A percentile compares a stretch with the other conserved stretches of the same genome.
These are phyloP conservation scores for Campoplex nolae DNA, from an alignment of 2,888 invertebrate genomes.

Conservation along the genomic window DNA sequence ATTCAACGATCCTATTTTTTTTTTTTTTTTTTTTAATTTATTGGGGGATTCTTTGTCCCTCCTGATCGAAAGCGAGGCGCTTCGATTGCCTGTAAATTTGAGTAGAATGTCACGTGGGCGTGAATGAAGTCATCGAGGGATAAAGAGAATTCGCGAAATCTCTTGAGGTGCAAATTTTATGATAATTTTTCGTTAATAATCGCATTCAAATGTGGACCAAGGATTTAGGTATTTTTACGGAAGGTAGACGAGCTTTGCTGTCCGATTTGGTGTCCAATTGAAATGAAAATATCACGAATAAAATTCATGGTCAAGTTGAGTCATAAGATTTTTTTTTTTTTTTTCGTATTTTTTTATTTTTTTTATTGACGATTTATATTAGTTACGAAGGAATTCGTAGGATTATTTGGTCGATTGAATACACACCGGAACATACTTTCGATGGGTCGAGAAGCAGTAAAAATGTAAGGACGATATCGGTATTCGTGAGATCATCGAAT, in stretches of 20 bases:
- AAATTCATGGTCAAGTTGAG: slow-evolving; percentile 28
- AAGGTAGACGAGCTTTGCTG: slow-evolving; percentile 17
- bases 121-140: slow-evolving; percentile 18
- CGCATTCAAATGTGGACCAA: slow-evolving; percentile 45
- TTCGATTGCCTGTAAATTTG: neutral
- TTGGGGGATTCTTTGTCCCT: neutral
- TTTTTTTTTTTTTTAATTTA: neutral
- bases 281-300: neutral
- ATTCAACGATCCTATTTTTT: neutral
- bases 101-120: slow-evolving; percentile 15
- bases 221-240: slow-evolving; percentile 24
- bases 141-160: slow-evolving; percentile 18
- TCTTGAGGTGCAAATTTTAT: slow-evolving; percentile 22
- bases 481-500: neutral
- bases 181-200: slow-evolving; percentile 23
- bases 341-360: neutral
- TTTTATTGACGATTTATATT: slow-evolving; percentile 19
- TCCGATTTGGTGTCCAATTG: neutral
- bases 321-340: slow-evolving; percentile 15
- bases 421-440: neutral
- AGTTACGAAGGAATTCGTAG: neutral
- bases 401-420: neutral
- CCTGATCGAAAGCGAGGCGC: neutral
- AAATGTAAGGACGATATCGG: neutral
- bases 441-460: neutral